Base-by-base conservation (phyloP, 2,113 vertebrate species). In the Pedetes capensis region DNA sequence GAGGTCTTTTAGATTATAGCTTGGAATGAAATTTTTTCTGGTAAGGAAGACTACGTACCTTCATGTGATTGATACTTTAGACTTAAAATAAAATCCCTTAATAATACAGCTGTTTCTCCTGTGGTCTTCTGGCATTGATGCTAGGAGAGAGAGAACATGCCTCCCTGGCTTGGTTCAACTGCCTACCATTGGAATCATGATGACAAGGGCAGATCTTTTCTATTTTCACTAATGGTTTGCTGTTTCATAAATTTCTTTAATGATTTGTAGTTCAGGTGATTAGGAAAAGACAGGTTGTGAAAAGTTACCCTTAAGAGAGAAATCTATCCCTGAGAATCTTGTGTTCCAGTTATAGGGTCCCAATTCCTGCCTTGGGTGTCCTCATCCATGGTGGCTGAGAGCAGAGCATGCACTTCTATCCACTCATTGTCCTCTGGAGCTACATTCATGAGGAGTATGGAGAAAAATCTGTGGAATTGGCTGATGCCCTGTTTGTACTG, bases 1-100 rank as follows among this genome's bases (percentile, higher is more conserved):
- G 37, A 94, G 89, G 25, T 91, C 87, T 83, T 95, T 97, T 93
- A 96, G 96, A 97, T 96, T 97, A 96, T 74, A 98, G 96, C 93
- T 95, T 95, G 85, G 93, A 89, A 93, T 95, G 97, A 97, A 97
- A 96, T 95, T 78, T 96, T 86, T 95, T 97, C 61, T 1, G 53
- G 87, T 95, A 89, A 96, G 27, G 83, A 88, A 79, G 94, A 59
- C 66, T 95, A 63, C 1, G 75, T 51, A 61, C 49, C 97, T 96
- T 97, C 96, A 94, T 96, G 87, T 69, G 87, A 97, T 91, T 39
- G 80, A 97, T 97, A 83, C 39, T 81, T 87, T 59, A 98, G 89
- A 79, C 71, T 93, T 96, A 64, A 95, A 93, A 94, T 94, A 96
- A 95, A 96, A 89, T 87, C 47, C 39, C 51, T 55, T 64, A 86